Evolutionary conservation across 2,888 invertebrate genomes (phyloP), one percentile per base, ranked within the genome.

Genomic region (Yponomeuta cagnagella): DNA sequence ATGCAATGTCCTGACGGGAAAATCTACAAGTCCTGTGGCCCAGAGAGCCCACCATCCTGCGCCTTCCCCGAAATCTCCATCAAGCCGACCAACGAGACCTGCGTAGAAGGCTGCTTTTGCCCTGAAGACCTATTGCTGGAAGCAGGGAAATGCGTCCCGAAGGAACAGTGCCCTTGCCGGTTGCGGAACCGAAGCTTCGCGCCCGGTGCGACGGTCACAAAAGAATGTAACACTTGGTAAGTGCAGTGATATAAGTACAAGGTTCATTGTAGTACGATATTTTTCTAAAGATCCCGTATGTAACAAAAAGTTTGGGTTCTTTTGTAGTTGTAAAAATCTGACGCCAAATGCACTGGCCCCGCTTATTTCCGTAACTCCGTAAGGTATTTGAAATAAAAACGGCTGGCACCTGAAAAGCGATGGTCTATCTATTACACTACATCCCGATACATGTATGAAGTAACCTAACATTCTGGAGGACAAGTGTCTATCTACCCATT

Each of bases 51-150:
- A 79, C 93, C 94, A 2, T 95, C 95, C 58, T 98, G 98, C 79
- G 94, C 95, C 0, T 93, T 94, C 72, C 92, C 92, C 0, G 78
- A 77, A 48, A 73, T 77, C 0, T 73, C 79, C 2, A 75, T 76
- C 43, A 79, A 72, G 68, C 74, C 85, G 0, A 82, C 81, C 66
- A 86, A 89, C 71, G 85, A 89, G 5, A 86, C 93, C 48, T 98
- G 98, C 78, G 95, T 96, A 70, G 97, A 98, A 80, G 98, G 98
- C 0, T 98, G 98, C 83, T 97, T 96, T 89, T 98, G 98, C 81
- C 97, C 97, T 0, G 89, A 93, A 23, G 97, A 96, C 0, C 94
- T 95, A 0, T 93, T 97, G 1, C 89, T 96, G 9, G 95, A 97
- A 75, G 94, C 95, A 3, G 95, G 95, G n/a, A 93, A 93, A 58